These are phyloP conservation scores for Rhinolophus sinicus DNA, from an alignment of 2,113 vertebrate genomes.

Conservation along the genomic window DNA sequence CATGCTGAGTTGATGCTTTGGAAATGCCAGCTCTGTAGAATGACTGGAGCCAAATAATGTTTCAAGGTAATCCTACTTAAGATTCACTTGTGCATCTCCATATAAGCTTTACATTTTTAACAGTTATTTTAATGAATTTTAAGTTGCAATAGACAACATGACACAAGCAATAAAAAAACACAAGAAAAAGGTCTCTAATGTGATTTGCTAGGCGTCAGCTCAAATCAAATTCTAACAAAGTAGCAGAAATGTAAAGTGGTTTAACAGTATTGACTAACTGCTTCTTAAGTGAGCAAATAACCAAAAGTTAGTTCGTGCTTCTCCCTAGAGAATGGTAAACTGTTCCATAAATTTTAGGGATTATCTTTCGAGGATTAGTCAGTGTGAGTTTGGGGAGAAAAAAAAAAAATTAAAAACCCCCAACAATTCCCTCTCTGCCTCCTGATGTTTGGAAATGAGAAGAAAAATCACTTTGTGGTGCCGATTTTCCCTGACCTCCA, in stretches of 20 bases:
- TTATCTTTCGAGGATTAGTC: constrained; percentile 21
- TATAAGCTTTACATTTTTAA: not conserved
- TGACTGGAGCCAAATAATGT: constrained; percentile 51
- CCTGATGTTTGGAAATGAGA: not conserved
- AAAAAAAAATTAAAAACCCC: not conserved
- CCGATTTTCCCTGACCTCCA: not conserved
- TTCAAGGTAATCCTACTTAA: constrained; percentile 62
- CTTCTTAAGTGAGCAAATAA: constrained; percentile 36
- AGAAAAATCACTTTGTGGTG: not conserved
- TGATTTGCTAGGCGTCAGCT: not conserved
- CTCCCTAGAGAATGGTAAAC: not conserved
- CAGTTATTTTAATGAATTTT: constrained; percentile 24
- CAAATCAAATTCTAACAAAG: constrained; percentile 30
- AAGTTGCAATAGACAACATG: not conserved
- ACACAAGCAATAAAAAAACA: not conserved
- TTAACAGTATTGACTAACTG: not conserved
- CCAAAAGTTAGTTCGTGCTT: not conserved
- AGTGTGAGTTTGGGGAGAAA: not conserved
- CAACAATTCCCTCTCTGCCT: not conserved
- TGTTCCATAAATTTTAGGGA: constrained; percentile 12
- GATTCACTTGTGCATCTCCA: not conserved
- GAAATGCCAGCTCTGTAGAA: constrained; percentile 79
- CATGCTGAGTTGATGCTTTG: constrained; percentile 78
- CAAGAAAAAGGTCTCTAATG: not conserved
- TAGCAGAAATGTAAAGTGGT: not conserved